Evolutionary conservation across 2,888 invertebrate genomes (phyloP).

Genomic region (Mellilla xanthometata): DNA sequence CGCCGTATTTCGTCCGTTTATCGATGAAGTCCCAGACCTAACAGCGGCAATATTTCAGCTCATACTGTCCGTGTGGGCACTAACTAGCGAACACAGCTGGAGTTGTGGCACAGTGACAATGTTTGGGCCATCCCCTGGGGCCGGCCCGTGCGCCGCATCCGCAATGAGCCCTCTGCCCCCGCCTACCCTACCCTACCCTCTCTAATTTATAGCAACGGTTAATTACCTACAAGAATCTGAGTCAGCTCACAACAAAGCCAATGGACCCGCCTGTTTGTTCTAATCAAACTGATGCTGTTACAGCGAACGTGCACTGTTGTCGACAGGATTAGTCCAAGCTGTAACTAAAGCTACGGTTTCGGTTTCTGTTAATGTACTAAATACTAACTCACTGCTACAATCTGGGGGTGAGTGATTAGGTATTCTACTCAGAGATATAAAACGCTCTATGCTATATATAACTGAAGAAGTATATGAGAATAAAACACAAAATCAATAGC

Average conservation of each 20-base stretch:
- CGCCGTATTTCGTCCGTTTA: slow-evolving; percentile 33
- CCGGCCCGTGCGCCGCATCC: slow-evolving; percentile 54
- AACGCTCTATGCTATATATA: no score
- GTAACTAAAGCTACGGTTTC: not conserved
- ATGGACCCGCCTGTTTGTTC: slow-evolving; percentile 41
- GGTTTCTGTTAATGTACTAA: not conserved
- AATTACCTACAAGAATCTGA: slow-evolving; percentile 73
- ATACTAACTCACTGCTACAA: no score
- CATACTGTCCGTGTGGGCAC: slow-evolving; percentile 58
- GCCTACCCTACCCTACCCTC: slow-evolving; percentile 32
- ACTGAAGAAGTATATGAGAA: no score
- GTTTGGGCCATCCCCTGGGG: slow-evolving; percentile 48
- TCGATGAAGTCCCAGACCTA: slow-evolving; percentile 40
- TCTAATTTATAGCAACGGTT: slow-evolving; percentile 73
- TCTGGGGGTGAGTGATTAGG: no score
- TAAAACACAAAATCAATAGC: no score
- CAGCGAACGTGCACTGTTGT: slow-evolving; percentile 10
- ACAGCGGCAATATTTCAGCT: slow-evolving; percentile 59
- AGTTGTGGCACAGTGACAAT: slow-evolving; percentile 69
- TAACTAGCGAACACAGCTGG: slow-evolving; percentile 72
- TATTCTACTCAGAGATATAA: no score
- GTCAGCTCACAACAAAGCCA: slow-evolving; percentile 53
- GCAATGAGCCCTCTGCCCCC: slow-evolving; percentile 57
- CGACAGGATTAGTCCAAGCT: slow-evolving; percentile 13
- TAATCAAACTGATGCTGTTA: slow-evolving; percentile 40